phyloP scores from a whole-genome alignment of 2,797 vertebrate species.

The Craterocephalus amniculus region DNA sequence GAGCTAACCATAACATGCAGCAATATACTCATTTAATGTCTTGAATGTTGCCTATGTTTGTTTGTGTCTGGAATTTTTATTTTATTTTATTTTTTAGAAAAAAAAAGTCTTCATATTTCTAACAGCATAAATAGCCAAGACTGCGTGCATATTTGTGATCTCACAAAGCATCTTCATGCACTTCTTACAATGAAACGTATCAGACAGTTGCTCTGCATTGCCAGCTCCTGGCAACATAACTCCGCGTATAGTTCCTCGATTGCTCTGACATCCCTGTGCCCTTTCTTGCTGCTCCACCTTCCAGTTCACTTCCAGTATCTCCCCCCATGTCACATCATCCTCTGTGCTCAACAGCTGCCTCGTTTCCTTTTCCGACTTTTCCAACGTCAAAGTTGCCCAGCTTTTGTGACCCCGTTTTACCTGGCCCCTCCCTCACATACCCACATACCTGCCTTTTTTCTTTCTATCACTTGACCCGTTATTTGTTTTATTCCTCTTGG shows the following conservation, averaged over 20 bases:
- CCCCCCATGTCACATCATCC: conserved; percentile 32
- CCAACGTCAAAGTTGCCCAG: conserved; percentile 4
- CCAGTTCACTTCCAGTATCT: conserved; percentile 13
- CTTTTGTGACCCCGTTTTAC: conserved; percentile 20
- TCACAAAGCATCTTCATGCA: conserved; percentile 1
- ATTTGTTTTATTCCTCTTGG: conserved; percentile 59
- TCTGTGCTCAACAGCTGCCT: background rate
- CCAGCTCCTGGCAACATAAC: conserved; percentile 20
- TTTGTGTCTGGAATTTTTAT: background rate
- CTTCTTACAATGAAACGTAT: conserved; percentile 21
- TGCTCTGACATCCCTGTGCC: conserved; percentile 25
- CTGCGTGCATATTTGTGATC: background rate
- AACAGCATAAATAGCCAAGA: background rate
- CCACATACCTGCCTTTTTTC: conserved; percentile 31
- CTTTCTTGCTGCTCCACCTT: conserved; percentile 24
- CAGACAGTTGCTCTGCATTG: conserved; percentile 11
- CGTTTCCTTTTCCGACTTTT: background rate
- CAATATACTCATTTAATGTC: conserved; percentile 15
- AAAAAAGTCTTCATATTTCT: background rate
- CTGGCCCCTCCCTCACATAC: background rate
- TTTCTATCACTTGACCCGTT: conserved; percentile 57
- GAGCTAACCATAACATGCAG: conserved; percentile 48
- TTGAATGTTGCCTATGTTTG: background rate
- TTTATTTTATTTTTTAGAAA: background rate
- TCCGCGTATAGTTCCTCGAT: conserved; percentile 1